phyloP scores from a whole-genome alignment of 2,113 vertebrate species.

The Pygoscelis antarcticus region DNA sequence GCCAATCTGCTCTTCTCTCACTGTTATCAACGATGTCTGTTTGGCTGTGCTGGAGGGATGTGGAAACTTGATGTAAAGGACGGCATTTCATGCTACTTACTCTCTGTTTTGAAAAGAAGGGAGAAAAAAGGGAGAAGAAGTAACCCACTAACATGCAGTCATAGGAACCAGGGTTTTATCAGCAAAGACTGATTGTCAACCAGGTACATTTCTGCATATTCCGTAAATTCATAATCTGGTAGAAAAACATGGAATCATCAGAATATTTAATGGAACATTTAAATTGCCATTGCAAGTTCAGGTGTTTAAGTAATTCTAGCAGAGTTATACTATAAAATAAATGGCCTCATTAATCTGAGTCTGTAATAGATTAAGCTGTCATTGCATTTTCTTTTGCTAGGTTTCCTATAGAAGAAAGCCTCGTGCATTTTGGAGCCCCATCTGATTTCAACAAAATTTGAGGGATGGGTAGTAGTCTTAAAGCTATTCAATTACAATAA shows the following conservation, averaged over 20 bases:
- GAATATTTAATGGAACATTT: neutral
- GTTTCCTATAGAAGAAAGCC: neutral
- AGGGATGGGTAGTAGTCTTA: neutral
- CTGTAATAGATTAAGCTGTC: neutral
- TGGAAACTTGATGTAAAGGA: neutral
- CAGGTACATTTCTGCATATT: neutral
- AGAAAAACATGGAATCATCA: slow-evolving; percentile 11
- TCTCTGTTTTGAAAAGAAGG: neutral
- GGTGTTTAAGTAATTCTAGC: neutral
- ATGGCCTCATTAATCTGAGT: neutral
- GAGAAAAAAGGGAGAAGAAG: neutral
- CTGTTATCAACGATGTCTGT: neutral
- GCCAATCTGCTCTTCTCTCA: neutral
- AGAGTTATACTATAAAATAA: neutral
- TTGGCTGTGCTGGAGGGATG: neutral
- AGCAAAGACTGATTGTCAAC: neutral
- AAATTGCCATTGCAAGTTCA: slow-evolving; percentile 11
- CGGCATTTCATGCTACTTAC: neutral
- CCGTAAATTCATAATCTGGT: neutral
- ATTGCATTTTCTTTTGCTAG: neutral
- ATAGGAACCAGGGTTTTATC: neutral
- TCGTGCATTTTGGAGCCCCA: neutral
- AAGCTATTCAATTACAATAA: neutral
- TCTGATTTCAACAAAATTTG: neutral
- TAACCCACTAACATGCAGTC: neutral